Evolutionary conservation across 2,888 invertebrate species (phyloP), one percentile per base, ranked within the genome.

Genomic region (Stenolophus ochropezus): DNA sequence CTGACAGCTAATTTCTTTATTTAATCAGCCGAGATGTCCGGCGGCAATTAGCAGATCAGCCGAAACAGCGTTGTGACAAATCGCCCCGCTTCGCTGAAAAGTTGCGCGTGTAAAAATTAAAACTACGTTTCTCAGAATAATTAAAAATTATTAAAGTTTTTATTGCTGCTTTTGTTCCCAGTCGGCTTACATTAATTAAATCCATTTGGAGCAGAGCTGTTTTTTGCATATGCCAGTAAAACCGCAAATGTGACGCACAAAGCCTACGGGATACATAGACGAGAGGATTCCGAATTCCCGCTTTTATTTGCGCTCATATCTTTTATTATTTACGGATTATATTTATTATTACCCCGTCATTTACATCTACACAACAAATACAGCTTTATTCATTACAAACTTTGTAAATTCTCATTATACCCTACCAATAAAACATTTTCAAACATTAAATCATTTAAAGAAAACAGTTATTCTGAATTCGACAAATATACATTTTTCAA

Each of bases 101-200:
- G 53, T 69, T 73, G 49, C 73, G 18, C 56, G 79, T 79, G 79
- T 53, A 69, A 80, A 80, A 80, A 80, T 80, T 80, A 80, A 79
- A 80, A 80, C 80, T 80, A 80, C 80, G 58, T 80, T 80, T 80
- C 80, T 80, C 56, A 73, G 80, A 80, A 80, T 80, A 80, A 80
- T 80, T 80, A 80, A 80, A 80, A 80, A 80, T 80, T 80, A 80
- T 80, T 80, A 80, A 80, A 80, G 73, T 80, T 80, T 80, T 80
- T 80, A 80, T 73, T 71, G 73, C 73, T 42, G 49, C 51, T 73
- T 53, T 80, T 80, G 71, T 53, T 80, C 73, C 56, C 80, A 73
- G 73, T 79, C 78, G 79, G 79, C 79, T 69, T 69, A 71, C 80
- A 80, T 73, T 80, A 80, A 80, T 80, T 80, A 80, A 80, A 73